A percentile compares a stretch with the other conserved stretches of the same genome.
These are phyloP conservation scores for Emmelina monodactyla DNA, from an alignment of 2,888 invertebrate species.

Conservation along the genomic window DNA sequence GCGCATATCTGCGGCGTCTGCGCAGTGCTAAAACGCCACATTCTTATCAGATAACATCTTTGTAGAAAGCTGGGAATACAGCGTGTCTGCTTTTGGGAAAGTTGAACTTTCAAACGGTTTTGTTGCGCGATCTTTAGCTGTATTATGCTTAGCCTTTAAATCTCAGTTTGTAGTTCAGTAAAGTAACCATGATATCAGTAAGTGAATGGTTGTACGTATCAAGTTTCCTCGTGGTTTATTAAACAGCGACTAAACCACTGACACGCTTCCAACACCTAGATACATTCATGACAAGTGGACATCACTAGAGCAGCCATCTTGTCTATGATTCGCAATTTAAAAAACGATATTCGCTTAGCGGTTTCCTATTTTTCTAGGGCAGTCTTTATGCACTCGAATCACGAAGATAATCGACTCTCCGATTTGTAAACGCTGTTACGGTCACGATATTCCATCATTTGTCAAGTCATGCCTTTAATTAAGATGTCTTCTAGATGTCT, in stretches of 20 bases:
- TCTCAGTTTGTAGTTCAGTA: no score
- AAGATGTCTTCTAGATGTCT: no score
- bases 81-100: background rate
- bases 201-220: background rate
- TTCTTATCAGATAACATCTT: conserved; percentile 1
- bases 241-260: background rate
- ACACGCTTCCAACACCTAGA: background rate
- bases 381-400: background rate
- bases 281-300: background rate
- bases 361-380: background rate
- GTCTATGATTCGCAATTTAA: background rate
- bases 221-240: background rate
- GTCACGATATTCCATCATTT: no score
- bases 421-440: no score
- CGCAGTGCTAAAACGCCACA: background rate
- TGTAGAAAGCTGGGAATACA: no score
- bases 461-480: no score
- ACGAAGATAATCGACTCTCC: background rate
- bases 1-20: conserved; percentile 30
- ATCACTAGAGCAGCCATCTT: background rate
- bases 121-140: no score
- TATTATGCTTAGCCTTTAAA: no score
- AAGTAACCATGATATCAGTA: no score
- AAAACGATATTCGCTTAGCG: background rate
- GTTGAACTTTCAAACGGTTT: background rate